Evolutionary conservation across 2,797 vertebrate species (phyloP).

Genomic region (Hapalemur alaotrensis): DNA sequence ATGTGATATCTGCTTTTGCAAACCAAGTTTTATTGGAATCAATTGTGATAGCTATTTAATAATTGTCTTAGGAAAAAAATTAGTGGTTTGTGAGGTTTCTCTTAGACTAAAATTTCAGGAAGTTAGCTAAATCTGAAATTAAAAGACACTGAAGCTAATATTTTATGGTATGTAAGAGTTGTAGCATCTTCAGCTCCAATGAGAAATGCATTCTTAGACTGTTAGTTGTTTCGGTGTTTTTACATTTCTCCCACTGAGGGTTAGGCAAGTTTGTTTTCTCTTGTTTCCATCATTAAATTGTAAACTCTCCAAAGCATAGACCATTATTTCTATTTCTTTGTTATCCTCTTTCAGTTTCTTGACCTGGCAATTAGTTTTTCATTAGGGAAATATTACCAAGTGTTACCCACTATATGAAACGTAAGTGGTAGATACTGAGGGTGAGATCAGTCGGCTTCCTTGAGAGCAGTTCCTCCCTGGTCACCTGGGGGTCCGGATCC

Average conservation of each 20-base stretch:
- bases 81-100: not conserved
- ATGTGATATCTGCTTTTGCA: not conserved
- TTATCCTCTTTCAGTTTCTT: not conserved
- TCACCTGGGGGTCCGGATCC: fast-evolving
- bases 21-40: not conserved
- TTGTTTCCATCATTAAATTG: not conserved
- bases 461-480: fast-evolving
- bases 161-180: not conserved
- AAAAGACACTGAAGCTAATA: not conserved
- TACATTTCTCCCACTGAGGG: not conserved
- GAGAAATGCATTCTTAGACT: fast-evolving
- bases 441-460: not conserved
- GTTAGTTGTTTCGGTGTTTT: fast-evolving
- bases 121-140: fast-evolving
- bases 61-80: not conserved
- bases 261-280: not conserved
- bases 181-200: fast-evolving
- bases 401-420: fast-evolving
- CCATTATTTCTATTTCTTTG: not conserved
- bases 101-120: not conserved
- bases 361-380: not conserved
- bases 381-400: not conserved
- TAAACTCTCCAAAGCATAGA: not conserved
- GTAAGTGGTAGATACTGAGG: fast-evolving
- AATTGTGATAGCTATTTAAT: not conserved